These are phyloP conservation scores for Ahaetulla prasina DNA, from an alignment of 2,113 vertebrate species.

Conservation along the genomic window DNA sequence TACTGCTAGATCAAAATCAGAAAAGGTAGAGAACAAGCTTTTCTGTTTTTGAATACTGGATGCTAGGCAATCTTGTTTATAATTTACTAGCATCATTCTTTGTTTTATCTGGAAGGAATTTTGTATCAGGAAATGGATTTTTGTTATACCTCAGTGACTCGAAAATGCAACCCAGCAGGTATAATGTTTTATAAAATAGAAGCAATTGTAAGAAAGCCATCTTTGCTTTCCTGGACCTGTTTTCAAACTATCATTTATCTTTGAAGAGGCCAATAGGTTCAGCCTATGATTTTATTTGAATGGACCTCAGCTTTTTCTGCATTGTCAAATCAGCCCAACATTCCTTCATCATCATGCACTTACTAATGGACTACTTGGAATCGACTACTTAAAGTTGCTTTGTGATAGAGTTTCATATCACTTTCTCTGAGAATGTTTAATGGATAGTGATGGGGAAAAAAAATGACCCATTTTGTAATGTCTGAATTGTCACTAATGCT, in stretches of 20 bases:
- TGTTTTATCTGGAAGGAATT: constrained; percentile 16
- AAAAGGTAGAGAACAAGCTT: not conserved
- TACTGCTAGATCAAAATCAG: not conserved
- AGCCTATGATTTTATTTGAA: not conserved
- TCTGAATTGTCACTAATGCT: constrained; percentile 10
- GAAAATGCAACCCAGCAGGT: constrained; percentile 16
- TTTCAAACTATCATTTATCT: constrained; percentile 31
- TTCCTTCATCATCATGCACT: not conserved
- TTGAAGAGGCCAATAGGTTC: constrained; percentile 22
- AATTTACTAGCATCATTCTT: not conserved
- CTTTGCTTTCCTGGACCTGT: constrained; percentile 40
- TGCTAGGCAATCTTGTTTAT: not conserved
- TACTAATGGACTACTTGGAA: not conserved
- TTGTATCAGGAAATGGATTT: constrained; percentile 2
- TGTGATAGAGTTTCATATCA: not conserved
- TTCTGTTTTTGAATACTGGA: not conserved
- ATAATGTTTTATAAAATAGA: constrained; percentile 46
- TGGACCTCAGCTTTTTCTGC: not conserved
- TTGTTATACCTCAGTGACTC: constrained; percentile 38
- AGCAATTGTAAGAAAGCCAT: constrained; percentile 35
- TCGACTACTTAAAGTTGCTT: not conserved
- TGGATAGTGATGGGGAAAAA: not conserved
- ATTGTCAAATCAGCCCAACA: not conserved
- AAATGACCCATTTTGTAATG: constrained; percentile 1
- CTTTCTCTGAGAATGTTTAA: not conserved